Percentiles rank a stretch among this genome's conserved stretches.
Conservation (phyloP, 2,888 invertebrate genomes). For the Dinocampus coccinellae region DNA sequence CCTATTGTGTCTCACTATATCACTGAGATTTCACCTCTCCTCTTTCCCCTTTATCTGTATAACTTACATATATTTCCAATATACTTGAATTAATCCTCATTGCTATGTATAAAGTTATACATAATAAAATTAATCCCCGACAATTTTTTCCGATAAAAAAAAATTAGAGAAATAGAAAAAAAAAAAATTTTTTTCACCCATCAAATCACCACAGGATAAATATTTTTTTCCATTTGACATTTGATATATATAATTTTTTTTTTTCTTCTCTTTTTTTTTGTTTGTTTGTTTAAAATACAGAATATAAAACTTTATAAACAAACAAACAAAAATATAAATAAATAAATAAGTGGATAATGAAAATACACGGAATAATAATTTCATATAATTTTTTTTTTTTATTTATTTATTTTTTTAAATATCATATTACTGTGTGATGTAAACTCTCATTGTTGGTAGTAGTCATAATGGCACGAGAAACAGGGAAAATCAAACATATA, state of each 20-base stretch:
- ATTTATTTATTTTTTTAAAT: background rate
- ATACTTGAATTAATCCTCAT: background rate
- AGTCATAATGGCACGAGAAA: background rate
- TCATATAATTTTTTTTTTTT: background rate
- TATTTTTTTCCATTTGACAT: background rate
- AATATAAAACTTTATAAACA: too few relatives aligned
- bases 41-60: background rate
- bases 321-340: background rate
- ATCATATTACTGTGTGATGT: background rate
- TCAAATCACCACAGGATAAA: background rate
- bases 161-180: background rate
- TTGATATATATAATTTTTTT: too few relatives aligned
- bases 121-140: background rate
- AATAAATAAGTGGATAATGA: too few relatives aligned
- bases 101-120: background rate
- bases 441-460: background rate
- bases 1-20: background rate
- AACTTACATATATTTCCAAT: background rate
- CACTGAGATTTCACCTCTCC: too few relatives aligned
- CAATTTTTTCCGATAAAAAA: background rate
- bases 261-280: too few relatives aligned
- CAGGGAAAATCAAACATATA: background rate
- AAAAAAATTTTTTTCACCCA: background rate
- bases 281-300: too few relatives aligned
- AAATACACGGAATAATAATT: background rate